Base-by-base conservation (phyloP, 2,888 invertebrate species). In the Argynnis bischoffii region DNA sequence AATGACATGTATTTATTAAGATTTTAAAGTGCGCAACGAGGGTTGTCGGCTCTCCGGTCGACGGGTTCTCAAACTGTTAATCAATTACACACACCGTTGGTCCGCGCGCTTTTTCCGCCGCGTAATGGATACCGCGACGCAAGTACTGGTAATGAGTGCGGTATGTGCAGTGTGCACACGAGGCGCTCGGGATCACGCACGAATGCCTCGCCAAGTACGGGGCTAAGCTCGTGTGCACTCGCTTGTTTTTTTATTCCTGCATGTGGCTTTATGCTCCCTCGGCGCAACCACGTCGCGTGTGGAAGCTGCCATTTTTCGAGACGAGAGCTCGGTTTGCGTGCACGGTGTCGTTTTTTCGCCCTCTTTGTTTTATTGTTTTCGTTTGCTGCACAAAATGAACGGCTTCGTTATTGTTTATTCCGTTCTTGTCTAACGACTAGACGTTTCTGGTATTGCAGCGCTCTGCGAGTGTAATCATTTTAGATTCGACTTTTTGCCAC, bases 21-120 rank as follows among this genome's bases (percentile, higher is more conserved):
- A 84, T 83, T 86, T 84, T 78, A 79, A 81, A 79, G 72, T 73
- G 65, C 66, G 65, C 71, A 73, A 74, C 74, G 76, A 72, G 74
- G 75, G 72, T 72, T 70, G 74, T 55, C 67, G 64, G 70, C 70
- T 65, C 74, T 76, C 72, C 76, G 82, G 79, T 79, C 81, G 79
- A 81, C 85, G 79, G 84, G 81, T 81, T 86, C 84, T 87, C 85
- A 82, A 87, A 88, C 88, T 86, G 86, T 84, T 88, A 88, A 90
- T 91, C 89, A 90, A 92, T 92, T 91, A 92, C 85, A 86, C 88
- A 87, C 85, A 78, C 86, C 82, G 87, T 81, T 86, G 89, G 81
- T 78, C 84, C 76, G 82, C 81, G 82, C 85, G 82, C 86, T 88
- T 89, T 84, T 90, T 89, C 86, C 87, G 81, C 79, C 78, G 78